A percentile compares a stretch with the other conserved stretches of the same genome.
Conservation (phyloP, 2,888 invertebrate species). For the Hofmannophila pseudospretella region DNA sequence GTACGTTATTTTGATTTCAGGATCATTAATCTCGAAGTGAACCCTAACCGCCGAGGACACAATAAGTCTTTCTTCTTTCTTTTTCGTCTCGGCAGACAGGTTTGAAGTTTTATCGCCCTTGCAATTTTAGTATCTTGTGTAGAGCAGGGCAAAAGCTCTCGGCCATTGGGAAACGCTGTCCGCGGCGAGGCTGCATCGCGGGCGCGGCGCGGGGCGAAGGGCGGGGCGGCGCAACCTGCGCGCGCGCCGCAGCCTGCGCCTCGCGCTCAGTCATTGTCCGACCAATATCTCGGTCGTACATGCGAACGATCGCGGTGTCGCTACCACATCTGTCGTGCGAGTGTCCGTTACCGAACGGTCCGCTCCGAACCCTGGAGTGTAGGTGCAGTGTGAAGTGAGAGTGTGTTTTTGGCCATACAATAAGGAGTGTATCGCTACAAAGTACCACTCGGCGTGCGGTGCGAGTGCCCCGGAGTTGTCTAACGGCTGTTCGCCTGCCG, state of each 20-base stretch:
- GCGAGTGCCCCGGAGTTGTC: conserved; percentile 59
- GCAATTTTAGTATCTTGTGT: conserved; percentile 45
- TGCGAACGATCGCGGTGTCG: conserved; percentile 55
- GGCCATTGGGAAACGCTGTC: conserved; percentile 45
- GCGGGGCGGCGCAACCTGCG: conserved; percentile 42
- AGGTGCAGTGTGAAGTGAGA: conserved; percentile 70
- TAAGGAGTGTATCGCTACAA: conserved; percentile 70
- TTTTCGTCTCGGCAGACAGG: conserved; percentile 36
- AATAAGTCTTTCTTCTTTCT: conserved; percentile 10
- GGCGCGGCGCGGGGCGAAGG: conserved; percentile 24
- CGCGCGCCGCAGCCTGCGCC: conserved; percentile 56
- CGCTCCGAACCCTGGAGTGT: conserved; percentile 58
- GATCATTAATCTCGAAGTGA: neutral
- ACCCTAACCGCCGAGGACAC: conserved; percentile 16
- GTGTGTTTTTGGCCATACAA: conserved; percentile 75
- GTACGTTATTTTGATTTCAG: neutral
- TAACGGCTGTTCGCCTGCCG: conserved; percentile 71
- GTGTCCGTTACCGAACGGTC: conserved; percentile 65
- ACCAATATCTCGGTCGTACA: conserved; percentile 66
- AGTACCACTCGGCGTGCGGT: conserved; percentile 61
- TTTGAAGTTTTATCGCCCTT: conserved; percentile 53
- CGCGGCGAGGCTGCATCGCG: conserved; percentile 41
- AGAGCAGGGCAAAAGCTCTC: conserved; percentile 59
- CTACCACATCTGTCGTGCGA: conserved; percentile 59
- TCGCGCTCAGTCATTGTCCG: conserved; percentile 70